These are phyloP conservation scores for Cephalopachus bancanus DNA, from an alignment of 2,797 vertebrate genomes.

Conservation along the genomic window DNA sequence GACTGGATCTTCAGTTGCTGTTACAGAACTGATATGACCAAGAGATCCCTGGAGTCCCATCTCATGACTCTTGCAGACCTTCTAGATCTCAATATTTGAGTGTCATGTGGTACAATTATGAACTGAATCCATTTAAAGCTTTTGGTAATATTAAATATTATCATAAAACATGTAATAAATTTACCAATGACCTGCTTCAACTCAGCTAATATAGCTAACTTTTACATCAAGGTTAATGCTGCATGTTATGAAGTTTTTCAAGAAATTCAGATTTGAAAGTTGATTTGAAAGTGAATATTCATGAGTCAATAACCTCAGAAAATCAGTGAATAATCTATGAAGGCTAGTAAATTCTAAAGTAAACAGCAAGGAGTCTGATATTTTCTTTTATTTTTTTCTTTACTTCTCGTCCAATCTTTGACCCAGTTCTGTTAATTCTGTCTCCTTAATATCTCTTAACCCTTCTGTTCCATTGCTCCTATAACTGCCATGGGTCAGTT, in stretches of 20 bases:
- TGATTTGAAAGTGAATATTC: neutral
- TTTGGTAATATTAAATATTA: neutral
- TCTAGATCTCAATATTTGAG: neutral
- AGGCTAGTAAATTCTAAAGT: neutral
- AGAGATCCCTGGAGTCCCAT: neutral
- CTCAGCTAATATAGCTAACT: neutral
- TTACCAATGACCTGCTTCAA: neutral
- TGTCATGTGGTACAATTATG: neutral
- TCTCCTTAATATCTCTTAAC: neutral
- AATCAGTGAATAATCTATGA: neutral
- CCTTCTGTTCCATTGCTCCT: neutral
- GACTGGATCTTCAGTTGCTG: neutral
- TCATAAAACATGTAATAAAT: neutral
- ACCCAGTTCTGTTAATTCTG: neutral
- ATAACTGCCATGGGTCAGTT: neutral
- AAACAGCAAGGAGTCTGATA: neutral
- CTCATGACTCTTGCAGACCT: neutral
- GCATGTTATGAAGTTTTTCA: neutral
- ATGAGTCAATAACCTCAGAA: neutral
- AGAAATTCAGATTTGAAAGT: neutral
- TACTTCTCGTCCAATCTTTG: neutral
- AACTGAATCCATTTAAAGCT: neutral
- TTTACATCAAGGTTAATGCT: neutral
- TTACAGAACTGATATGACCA: neutral
- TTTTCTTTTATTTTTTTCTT: neutral